These are phyloP conservation scores for Sylvilagus bachmani DNA, from an alignment of 2,113 vertebrate species.

Conservation along the genomic window DNA sequence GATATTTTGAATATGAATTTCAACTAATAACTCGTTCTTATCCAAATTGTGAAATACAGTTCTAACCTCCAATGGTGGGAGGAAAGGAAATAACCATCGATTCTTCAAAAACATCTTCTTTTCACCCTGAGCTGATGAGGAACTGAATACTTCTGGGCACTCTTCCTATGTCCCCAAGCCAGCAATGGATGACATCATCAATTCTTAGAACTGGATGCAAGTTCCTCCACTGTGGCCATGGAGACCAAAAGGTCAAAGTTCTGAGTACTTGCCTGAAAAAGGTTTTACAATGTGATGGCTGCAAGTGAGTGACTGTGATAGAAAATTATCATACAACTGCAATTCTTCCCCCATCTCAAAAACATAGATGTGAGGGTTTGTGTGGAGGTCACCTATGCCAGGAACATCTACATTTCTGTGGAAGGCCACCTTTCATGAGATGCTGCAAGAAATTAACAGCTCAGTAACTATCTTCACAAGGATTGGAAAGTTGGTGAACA, in stretches of 20 bases:
- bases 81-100: neutral
- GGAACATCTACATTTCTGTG: conserved; percentile 26
- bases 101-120: conserved; percentile 55
- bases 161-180: neutral
- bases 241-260: neutral
- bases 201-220: neutral
- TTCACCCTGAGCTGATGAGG: neutral
- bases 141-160: neutral
- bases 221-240: conserved; percentile 35
- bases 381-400: neutral
- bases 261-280: conserved; percentile 4
- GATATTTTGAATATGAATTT: conserved; percentile 97
- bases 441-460: conserved; percentile 16
- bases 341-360: neutral
- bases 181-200: conserved; percentile 62
- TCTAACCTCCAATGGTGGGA: conserved; percentile 45
- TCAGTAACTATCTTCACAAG: neutral
- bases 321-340: neutral
- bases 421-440: neutral
- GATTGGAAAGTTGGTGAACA: neutral
- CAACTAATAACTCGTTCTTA: conserved; percentile 96
- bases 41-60: conserved; percentile 77
- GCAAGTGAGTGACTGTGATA: conserved; percentile 5
- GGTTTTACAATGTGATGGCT: conserved; percentile 31
- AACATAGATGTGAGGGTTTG: neutral